These are phyloP conservation scores for Leucophenga varia DNA, from an alignment of 1,140 invertebrate species.

Conservation along the genomic window DNA sequence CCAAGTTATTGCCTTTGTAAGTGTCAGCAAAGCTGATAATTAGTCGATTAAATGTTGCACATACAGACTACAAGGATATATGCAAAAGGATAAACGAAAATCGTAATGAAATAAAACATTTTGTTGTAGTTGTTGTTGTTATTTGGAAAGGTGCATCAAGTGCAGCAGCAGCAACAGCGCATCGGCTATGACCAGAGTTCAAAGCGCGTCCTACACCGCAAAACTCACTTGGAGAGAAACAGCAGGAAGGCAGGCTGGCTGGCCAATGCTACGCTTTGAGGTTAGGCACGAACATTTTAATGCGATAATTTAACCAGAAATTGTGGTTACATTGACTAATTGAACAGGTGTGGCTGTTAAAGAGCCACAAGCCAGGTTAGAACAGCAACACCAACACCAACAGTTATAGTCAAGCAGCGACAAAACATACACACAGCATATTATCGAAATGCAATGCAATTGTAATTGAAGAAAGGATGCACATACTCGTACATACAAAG, in stretches of 20 bases:
- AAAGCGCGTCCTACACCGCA: no score
- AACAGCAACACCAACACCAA: no score
- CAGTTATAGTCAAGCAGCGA: no score
- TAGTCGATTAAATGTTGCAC: conserved; percentile 37
- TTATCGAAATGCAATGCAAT: conserved; percentile 29
- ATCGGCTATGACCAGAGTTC: no score
- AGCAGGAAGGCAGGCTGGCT: background rate
- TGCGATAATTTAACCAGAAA: conserved; percentile 57
- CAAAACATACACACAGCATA: no score
- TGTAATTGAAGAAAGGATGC: conserved; percentile 10
- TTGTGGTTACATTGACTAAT: conserved; percentile 57
- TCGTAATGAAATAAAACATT: background rate
- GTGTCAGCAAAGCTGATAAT: conserved; percentile 49
- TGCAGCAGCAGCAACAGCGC: background rate
- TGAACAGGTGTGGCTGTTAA: conserved; percentile 56
- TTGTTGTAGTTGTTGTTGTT: no score
- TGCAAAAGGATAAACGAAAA: no score
- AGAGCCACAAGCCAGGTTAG: conserved; percentile 44
- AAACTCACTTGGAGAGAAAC: background rate
- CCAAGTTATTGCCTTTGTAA: conserved; percentile 47
- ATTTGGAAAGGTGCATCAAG: conserved; percentile 7
- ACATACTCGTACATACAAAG: background rate
- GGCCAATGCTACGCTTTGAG: conserved; percentile 21
- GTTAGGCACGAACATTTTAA: conserved; percentile 56
- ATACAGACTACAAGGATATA: no score